Evolutionary conservation across 2,888 invertebrate species (phyloP).

Genomic region (Ypsolopha scabrella): DNA sequence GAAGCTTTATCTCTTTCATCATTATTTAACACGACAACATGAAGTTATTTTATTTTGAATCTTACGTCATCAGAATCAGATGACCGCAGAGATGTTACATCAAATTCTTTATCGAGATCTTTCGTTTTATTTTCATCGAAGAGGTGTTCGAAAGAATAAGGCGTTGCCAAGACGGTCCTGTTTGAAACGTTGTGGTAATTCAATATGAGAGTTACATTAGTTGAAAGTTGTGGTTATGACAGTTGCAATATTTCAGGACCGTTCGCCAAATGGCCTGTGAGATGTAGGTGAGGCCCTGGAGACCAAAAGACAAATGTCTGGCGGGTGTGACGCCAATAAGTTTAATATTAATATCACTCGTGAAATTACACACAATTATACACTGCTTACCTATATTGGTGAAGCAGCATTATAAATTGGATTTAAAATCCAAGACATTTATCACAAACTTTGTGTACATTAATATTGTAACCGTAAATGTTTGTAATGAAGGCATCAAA

Average conservation of each 20-base stretch:
- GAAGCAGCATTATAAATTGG: no score
- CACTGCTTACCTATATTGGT: neutral
- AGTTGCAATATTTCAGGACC: constrained; percentile 36
- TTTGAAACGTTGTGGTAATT: constrained; percentile 26
- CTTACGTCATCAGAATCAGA: no score
- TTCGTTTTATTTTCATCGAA: no score
- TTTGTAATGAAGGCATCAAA: no score
- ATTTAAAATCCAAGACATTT: no score
- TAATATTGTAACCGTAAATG: no score
- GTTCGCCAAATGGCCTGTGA: constrained; percentile 47
- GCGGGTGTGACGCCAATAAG: constrained; percentile 30
- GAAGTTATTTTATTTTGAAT: no score
- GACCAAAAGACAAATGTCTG: constrained; percentile 29
- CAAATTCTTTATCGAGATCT: no score
- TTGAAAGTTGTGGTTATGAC: constrained; percentile 34
- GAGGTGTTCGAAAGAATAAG: neutral
- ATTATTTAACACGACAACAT: no score
- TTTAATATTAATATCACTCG: neutral
- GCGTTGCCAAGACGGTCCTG: neutral
- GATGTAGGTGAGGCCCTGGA: constrained; percentile 41
- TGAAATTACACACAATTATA: neutral
- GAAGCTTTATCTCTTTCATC: no score
- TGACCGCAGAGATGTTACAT: no score
- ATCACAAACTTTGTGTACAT: no score
- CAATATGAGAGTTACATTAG: constrained; percentile 31